phyloP scores from a whole-genome alignment of 2,797 vertebrate species.

The Centropyge bicolor region DNA sequence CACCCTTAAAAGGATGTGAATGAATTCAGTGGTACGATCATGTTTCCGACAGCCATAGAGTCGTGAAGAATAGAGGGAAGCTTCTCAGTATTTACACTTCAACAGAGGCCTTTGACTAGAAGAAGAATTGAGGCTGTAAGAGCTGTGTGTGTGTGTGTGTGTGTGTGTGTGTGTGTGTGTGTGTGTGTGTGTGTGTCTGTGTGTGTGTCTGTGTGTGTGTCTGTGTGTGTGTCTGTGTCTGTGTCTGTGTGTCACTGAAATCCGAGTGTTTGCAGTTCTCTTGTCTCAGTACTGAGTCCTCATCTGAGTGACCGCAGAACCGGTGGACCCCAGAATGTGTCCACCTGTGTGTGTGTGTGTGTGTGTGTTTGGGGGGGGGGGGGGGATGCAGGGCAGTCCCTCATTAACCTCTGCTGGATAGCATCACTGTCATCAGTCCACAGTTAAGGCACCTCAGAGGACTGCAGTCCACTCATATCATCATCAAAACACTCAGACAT shows the following conservation, averaged over 20 bases:
- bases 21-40: constrained; percentile 3
- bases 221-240: constrained; percentile 8
- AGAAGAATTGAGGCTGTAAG: not conserved
- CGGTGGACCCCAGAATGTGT: not conserved
- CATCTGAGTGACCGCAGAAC: not conserved
- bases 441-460: constrained; percentile 13
- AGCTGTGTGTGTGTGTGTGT: constrained; percentile 13
- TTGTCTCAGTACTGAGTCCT: constrained; percentile 30
- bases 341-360: constrained; percentile 8
- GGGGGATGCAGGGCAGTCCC: not conserved
- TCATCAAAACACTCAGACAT: constrained; percentile 47
- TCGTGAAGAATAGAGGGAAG: constrained; percentile 25
- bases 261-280: constrained; percentile 23
- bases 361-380: constrained; percentile 3
- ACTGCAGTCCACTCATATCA: constrained; percentile 42
- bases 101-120: constrained; percentile 26
- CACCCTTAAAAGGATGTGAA: constrained; percentile 28
- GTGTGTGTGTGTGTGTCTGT: not conserved
- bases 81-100: constrained; percentile 26
- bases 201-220: constrained; percentile 12
- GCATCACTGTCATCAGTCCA: constrained; percentile 37
- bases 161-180: constrained; percentile 14
- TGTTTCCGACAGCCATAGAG: not conserved
- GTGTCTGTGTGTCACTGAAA: constrained; percentile 27
- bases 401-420: constrained; percentile 43